phyloP scores from a whole-genome alignment of 1,140 invertebrate genomes.

The Pectinophora gossypiella region DNA sequence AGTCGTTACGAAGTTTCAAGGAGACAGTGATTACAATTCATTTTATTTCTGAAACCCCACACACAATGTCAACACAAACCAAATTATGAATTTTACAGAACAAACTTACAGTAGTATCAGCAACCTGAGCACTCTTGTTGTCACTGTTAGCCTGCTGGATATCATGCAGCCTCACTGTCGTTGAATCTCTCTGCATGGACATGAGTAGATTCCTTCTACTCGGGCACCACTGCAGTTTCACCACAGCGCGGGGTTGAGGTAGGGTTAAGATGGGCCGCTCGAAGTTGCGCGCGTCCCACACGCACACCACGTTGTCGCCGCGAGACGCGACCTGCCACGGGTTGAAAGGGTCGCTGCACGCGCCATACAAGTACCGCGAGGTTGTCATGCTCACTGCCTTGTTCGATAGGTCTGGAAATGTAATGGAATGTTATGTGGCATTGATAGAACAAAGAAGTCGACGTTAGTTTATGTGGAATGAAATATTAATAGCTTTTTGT shows the following conservation, averaged over 20 bases:
- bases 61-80: too few relatives aligned
- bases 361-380: conserved; percentile 89
- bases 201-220: conserved; percentile 85
- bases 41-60: too few relatives aligned
- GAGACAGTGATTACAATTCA: too few relatives aligned
- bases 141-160: conserved; percentile 83
- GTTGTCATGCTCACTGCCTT: conserved; percentile 83
- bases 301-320: conserved; percentile 85
- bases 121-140: conserved; percentile 13
- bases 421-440: too few relatives aligned
- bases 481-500: too few relatives aligned
- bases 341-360: conserved; percentile 86
- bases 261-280: conserved; percentile 88
- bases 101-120: too few relatives aligned
- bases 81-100: too few relatives aligned
- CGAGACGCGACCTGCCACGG: conserved; percentile 89
- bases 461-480: too few relatives aligned
- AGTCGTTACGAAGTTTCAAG: too few relatives aligned
- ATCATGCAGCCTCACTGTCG: conserved; percentile 84
- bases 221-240: background rate
- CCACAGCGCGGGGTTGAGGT: conserved; percentile 69
- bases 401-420: conserved; percentile 78
- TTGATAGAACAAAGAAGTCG: too few relatives aligned
- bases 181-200: conserved; percentile 83
- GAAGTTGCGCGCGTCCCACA: conserved; percentile 93